Conservation (phyloP, 2,113 vertebrate species). For the Meles meles region DNA sequence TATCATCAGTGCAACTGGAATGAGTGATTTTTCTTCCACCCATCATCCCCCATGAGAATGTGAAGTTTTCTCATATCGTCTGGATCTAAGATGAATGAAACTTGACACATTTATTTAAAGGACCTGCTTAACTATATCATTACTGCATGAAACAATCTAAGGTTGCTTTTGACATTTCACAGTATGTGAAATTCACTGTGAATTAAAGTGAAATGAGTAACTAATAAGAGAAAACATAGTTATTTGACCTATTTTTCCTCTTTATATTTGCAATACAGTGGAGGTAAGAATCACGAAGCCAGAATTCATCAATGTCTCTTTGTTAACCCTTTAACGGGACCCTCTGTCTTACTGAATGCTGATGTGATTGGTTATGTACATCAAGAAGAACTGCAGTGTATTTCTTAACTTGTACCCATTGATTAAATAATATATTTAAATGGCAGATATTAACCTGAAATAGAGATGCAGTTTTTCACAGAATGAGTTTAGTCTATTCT, state of each 20-base stretch:
- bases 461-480: background rate
- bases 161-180: slow-evolving; percentile 54
- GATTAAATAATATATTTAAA: slow-evolving; percentile 26
- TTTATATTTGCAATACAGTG: slow-evolving; percentile 5
- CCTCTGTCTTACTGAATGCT: background rate
- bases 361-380: background rate
- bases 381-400: background rate
- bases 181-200: slow-evolving; percentile 55
- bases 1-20: slow-evolving; percentile 44
- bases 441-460: background rate
- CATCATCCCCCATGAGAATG: slow-evolving; percentile 14
- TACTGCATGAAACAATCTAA: slow-evolving; percentile 55
- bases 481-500: background rate
- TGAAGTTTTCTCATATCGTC: slow-evolving; percentile 60
- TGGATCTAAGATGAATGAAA: slow-evolving; percentile 66
- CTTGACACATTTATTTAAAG: slow-evolving; percentile 67
- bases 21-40: slow-evolving; percentile 58
- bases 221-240: slow-evolving; percentile 58
- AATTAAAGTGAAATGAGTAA: slow-evolving; percentile 65
- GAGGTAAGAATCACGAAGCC: slow-evolving; percentile 24
- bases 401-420: background rate
- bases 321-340: background rate
- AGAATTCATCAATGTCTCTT: background rate
- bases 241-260: slow-evolving; percentile 52
- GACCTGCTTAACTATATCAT: slow-evolving; percentile 63